These are phyloP conservation scores for Nemurella pictetii DNA, from an alignment of 2,888 invertebrate genomes.

Conservation along the genomic window DNA sequence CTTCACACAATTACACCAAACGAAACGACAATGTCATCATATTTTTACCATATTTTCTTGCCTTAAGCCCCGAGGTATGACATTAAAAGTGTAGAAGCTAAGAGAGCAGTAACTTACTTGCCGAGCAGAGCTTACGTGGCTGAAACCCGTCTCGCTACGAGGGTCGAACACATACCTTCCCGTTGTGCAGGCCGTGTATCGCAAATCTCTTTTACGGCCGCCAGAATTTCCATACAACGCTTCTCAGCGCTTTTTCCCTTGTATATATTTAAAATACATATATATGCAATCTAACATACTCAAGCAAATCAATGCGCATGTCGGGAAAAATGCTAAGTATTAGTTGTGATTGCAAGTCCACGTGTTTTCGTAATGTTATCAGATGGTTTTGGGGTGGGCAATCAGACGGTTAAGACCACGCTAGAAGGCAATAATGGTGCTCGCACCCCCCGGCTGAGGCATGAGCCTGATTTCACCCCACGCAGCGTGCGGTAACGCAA, in stretches of 20 bases:
- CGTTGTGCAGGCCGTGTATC: neutral
- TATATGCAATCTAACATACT: neutral
- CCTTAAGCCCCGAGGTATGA: slow-evolving; percentile 22
- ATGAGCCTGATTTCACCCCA: neutral
- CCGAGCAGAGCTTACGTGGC: slow-evolving; percentile 2
- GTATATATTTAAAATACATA: too few species aligned
- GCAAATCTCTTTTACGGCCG: neutral
- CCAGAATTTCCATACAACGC: neutral
- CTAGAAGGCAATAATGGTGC: neutral
- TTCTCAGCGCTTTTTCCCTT: neutral
- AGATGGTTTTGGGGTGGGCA: neutral
- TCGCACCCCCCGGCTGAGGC: neutral
- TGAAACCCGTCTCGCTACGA: neutral
- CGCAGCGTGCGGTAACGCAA: neutral
- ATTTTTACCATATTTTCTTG: slow-evolving; percentile 28
- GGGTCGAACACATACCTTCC: too few species aligned
- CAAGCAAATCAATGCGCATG: neutral
- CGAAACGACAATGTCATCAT: slow-evolving; percentile 15
- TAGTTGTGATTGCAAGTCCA: neutral
- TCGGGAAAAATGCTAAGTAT: neutral
- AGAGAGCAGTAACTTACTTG: slow-evolving; percentile 21
- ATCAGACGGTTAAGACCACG: neutral
- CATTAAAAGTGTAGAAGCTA: slow-evolving; percentile 22
- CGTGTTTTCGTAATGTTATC: neutral
- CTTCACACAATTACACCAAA: slow-evolving; percentile 27